Evolutionary conservation across 1,140 invertebrate species (phyloP).

Genomic region (Drosophila subobscura): DNA sequence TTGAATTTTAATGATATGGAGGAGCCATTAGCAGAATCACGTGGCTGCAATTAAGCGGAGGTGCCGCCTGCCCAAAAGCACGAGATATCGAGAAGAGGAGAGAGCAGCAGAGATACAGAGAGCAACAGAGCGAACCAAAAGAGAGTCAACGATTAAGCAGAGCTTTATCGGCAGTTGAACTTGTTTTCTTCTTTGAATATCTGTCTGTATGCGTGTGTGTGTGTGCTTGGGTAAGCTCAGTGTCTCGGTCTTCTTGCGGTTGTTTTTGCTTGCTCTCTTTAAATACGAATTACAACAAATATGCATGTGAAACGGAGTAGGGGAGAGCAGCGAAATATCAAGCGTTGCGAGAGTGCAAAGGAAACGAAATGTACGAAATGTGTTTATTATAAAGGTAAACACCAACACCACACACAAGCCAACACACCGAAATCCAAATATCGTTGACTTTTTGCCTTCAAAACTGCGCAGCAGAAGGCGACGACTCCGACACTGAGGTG

Average conservation of each 20-base stretch:
- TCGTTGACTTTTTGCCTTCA: constrained; percentile 20
- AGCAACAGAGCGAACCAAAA: neutral
- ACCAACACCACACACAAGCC: constrained; percentile 12
- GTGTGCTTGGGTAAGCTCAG: neutral
- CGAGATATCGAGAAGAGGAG: constrained; percentile 17
- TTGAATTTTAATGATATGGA: constrained; percentile 37
- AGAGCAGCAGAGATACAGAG: neutral
- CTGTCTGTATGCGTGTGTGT: constrained; percentile 7
- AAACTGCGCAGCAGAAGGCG: constrained; percentile 48
- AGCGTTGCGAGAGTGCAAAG: constrained; percentile 24
- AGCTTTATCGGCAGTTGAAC: constrained; percentile 65
- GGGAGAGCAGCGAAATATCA: constrained; percentile 28
- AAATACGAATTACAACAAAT: constrained; percentile 39
- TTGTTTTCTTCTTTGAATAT: constrained; percentile 49
- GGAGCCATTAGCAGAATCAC: constrained; percentile 30
- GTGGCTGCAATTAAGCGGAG: constrained; percentile 42
- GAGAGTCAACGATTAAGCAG: constrained; percentile 7
- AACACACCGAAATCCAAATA: too few relatives aligned
- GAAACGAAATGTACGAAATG: constrained; percentile 69
- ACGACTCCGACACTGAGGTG: constrained; percentile 35
- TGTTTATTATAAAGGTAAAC: constrained; percentile 78
- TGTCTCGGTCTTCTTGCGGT: constrained; percentile 13
- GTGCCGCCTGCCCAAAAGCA: constrained; percentile 34
- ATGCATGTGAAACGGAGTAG: neutral
- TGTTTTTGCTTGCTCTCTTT: constrained; percentile 61